Evolutionary conservation across 1,140 invertebrate genomes (phyloP).

Genomic region (Caenorhabditis remanei): DNA sequence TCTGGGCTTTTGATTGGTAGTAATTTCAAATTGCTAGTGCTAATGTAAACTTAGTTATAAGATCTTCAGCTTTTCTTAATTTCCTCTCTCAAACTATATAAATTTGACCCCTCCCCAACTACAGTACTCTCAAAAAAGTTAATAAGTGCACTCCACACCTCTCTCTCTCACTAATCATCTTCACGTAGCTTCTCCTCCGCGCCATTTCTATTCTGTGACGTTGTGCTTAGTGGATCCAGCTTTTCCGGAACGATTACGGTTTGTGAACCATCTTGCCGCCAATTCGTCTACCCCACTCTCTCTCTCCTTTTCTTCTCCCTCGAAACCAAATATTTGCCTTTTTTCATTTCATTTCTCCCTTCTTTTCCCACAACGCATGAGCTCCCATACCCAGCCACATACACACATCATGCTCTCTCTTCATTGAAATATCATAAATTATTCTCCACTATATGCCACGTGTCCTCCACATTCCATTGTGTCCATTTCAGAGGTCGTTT

Average conservation of each 20-base stretch:
- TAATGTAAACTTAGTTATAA: no score
- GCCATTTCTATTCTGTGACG: not conserved
- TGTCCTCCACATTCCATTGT: not conserved
- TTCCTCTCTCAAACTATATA: no score
- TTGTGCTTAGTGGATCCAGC: not conserved
- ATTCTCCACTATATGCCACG: not conserved
- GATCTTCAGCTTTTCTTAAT: no score
- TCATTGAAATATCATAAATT: not conserved
- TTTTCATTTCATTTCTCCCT: not conserved
- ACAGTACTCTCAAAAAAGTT: no score
- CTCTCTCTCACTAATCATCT: not conserved
- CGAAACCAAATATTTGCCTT: slow-evolving; percentile 51
- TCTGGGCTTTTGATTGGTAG: no score
- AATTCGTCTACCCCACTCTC: not conserved
- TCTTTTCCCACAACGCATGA: not conserved
- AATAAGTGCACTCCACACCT: no score
- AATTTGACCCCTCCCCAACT: no score
- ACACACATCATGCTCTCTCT: not conserved
- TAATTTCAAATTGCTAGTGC: no score
- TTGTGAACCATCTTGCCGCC: slow-evolving; percentile 46
- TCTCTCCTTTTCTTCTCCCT: not conserved
- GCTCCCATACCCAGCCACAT: not conserved
- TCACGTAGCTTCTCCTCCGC: not conserved
- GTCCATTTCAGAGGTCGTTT: slow-evolving; percentile 57
- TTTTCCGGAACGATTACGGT: slow-evolving; percentile 56